A percentile compares a stretch with the other conserved stretches of the same genome.
Evolutionary conservation across 2,113 vertebrate species (phyloP).

Genomic region (Crotalus viridis): DNA sequence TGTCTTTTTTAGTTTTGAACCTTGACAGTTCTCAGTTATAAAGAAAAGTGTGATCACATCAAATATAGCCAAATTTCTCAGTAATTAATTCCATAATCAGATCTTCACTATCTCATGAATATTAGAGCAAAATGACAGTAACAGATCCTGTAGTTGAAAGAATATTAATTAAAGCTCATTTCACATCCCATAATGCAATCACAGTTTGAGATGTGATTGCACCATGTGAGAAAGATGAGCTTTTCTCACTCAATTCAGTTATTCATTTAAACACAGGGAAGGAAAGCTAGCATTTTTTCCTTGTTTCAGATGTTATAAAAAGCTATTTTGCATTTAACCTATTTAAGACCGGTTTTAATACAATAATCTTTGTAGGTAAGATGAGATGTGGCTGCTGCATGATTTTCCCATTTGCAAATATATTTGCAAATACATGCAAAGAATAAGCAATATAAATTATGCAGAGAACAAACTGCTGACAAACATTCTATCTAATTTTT

Average conservation of each 20-base stretch:
- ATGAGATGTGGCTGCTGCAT: neutral
- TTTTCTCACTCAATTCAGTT: slow-evolving; percentile 40
- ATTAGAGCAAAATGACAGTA: slow-evolving; percentile 42
- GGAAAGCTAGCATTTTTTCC: slow-evolving; percentile 22
- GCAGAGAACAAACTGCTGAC: rapidly evolving
- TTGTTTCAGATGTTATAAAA: slow-evolving; percentile 22
- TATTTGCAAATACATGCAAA: neutral
- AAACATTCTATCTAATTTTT: rapidly evolving
- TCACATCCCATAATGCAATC: slow-evolving; percentile 27
- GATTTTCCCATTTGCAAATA: slow-evolving; percentile 16
- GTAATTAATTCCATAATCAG: slow-evolving; percentile 26
- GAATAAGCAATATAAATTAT: neutral
- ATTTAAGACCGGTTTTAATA: slow-evolving; percentile 7
- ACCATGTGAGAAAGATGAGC: slow-evolving; percentile 24
- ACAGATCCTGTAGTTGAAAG: slow-evolving; percentile 46
- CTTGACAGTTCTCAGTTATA: neutral
- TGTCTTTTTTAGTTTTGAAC: neutral
- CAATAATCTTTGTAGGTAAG: neutral
- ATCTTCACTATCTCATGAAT: slow-evolving; percentile 31
- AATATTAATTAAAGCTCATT: slow-evolving; percentile 56
- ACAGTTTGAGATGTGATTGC: slow-evolving; percentile 33
- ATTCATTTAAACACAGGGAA: slow-evolving; percentile 27
- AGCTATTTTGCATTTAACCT: slow-evolving; percentile 30
- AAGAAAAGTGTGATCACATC: neutral
- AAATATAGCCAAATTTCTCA: slow-evolving; percentile 15